Evolutionary conservation across 2,888 invertebrate genomes (phyloP), one percentile per base, ranked within the genome.

Genomic region (Nomada goodeniana): DNA sequence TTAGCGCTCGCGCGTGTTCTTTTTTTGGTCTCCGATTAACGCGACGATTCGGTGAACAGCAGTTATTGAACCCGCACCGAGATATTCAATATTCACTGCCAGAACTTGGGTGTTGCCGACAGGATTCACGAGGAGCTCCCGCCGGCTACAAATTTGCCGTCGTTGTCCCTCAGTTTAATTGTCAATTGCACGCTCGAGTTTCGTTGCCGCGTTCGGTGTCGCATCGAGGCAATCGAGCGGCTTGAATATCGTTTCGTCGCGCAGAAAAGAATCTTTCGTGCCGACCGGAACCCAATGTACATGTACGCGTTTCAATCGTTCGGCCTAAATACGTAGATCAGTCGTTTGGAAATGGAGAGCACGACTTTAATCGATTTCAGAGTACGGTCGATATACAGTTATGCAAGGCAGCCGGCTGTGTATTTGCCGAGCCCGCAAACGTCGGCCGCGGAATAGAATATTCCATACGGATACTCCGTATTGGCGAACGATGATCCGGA

Each of bases 401-500:
- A 60, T n/a, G 44, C 20, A 75, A 75, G 23, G 3, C 11, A n/a
- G 57, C 20, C 44, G 29, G 23, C 2, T 9, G n/a, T 26, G 5
- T 9, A 23, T 26, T 29, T 50, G 53, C 23, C 36, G 23, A 50
- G 59, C n/a, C 44, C 47, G 15, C n/a, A 20, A 50, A 60, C 29
- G 15, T 3, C 11, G 11, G 47, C 3, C 11, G 47, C 13, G 47
- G 47, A 47, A 26, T 47, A 13, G 11, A n/a, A 44, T 47, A 15
- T 61, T 71, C 13, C 10, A 29, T 60, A 29, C 29, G 5, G 23
- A 29, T 36, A 29, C 20, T 60, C 63, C 52, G 53, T 44, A 63
- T 63, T 71, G 76, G 20, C 59, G n/a, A 70, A 71, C 75, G 88
- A 91, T 91, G 75, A 91, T 92, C 91, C 89, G 67, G 80, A 76